phyloP scores from a whole-genome alignment of 2,797 vertebrate species.

The Pangasius mekongensis region DNA sequence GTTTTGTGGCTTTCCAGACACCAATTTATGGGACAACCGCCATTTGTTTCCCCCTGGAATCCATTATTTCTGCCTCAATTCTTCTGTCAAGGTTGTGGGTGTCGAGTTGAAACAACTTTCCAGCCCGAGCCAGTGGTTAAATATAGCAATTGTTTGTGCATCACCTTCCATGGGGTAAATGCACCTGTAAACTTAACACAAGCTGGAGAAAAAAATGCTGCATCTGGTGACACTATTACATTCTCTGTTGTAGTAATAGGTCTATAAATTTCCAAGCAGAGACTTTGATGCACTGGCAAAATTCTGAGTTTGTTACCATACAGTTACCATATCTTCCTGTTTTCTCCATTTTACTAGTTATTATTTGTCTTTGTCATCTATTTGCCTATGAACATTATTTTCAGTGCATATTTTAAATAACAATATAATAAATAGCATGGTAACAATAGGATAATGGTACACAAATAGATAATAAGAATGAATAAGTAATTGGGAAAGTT shows the following conservation, averaged over 20 bases:
- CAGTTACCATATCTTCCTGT: not conserved
- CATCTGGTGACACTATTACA: conserved; percentile 6
- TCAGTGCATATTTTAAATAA: conserved; percentile 12
- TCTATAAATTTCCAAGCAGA: not conserved
- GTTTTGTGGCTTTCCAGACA: conserved; percentile 57
- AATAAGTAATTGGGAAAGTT: not conserved
- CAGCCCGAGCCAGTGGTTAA: conserved; percentile 56
- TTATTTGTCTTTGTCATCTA: not conserved
- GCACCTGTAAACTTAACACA: conserved; percentile 21
- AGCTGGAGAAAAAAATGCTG: not conserved
- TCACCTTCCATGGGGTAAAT: conserved; percentile 51
- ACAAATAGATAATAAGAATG: not conserved
- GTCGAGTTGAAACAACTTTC: conserved; percentile 58
- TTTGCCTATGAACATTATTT: not conserved
- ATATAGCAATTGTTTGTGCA: conserved; percentile 70
- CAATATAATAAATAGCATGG: not conserved
- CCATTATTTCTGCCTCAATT: conserved; percentile 67
- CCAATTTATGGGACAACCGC: conserved; percentile 65
- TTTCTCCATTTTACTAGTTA: conserved; percentile 1
- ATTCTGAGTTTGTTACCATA: not conserved
- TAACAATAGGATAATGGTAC: not conserved
- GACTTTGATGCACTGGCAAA: conserved; percentile 31
- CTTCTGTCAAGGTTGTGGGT: conserved; percentile 65
- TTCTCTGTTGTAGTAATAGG: conserved; percentile 6
- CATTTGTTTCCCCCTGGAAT: conserved; percentile 67